phyloP scores from a whole-genome alignment of 2,113 vertebrate species.

The Marmota monax region DNA sequence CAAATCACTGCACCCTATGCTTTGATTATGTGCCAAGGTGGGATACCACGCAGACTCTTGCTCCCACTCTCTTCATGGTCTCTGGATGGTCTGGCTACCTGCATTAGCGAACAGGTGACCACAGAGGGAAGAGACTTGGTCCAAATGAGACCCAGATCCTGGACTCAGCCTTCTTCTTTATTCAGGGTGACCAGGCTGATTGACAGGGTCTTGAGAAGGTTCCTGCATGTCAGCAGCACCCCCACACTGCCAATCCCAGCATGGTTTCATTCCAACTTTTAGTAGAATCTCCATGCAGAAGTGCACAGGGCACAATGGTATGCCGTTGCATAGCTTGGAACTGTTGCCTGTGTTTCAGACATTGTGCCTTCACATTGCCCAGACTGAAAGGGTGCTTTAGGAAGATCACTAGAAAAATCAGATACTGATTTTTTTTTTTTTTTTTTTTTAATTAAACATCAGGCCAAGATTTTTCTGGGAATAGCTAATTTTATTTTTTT shows the following conservation, averaged over 20 bases:
- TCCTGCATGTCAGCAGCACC: fast-evolving
- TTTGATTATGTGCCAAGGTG: fast-evolving
- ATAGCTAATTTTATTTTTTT: background rate
- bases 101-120: fast-evolving
- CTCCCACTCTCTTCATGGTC: too few species aligned
- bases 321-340: fast-evolving
- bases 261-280: too few species aligned
- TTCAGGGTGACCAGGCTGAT: fast-evolving
- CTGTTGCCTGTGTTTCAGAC: too few species aligned
- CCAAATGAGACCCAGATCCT: fast-evolving
- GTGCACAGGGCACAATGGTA: fast-evolving
- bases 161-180: background rate
- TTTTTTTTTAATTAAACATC: background rate
- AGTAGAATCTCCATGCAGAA: fast-evolving
- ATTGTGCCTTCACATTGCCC: background rate
- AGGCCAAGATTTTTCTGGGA: background rate
- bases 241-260: fast-evolving
- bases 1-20: fast-evolving
- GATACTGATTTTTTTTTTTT: background rate
- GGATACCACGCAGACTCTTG: background rate
- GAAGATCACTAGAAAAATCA: background rate
- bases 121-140: fast-evolving
- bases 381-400: background rate
- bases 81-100: fast-evolving
- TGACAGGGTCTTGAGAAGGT: background rate